phyloP scores from a whole-genome alignment of 2,113 vertebrate species.

The Herpailurus yagouaroundi region DNA sequence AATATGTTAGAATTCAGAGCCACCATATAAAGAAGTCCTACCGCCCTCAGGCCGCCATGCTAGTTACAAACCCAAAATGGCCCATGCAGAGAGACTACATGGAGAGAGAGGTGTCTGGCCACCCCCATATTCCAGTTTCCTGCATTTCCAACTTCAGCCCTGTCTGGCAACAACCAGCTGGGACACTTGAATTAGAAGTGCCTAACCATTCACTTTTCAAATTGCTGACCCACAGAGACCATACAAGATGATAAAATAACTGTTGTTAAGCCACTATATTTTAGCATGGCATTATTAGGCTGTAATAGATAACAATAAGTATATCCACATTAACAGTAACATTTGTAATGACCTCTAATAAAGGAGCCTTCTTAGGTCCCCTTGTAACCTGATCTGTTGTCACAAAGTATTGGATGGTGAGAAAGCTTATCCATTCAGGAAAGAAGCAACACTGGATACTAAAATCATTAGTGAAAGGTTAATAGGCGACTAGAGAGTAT shows the following conservation, averaged over 20 bases:
- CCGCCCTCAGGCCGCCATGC: not conserved
- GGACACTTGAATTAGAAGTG: not conserved
- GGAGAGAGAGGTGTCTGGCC: not conserved
- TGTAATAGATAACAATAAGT: not conserved
- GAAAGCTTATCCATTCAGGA: not conserved
- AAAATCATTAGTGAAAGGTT: not conserved
- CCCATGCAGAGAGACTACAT: not conserved
- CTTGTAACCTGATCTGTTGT: not conserved
- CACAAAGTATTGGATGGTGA: not conserved
- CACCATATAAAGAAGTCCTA: not conserved
- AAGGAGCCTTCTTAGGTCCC: not conserved
- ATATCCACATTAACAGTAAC: not conserved
- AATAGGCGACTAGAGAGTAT: not conserved
- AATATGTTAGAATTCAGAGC: not conserved
- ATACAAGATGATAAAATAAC: not conserved
- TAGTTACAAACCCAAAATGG: not conserved
- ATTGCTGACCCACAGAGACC: not conserved
- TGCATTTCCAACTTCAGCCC: not conserved
- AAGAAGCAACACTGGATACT: not conserved
- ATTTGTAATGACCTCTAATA: not conserved
- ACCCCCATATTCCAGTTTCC: not conserved
- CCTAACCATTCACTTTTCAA: not conserved
- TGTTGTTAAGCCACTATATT: not conserved
- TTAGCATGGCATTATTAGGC: not conserved
- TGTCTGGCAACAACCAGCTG: not conserved